Base-by-base conservation (phyloP, 2,888 invertebrate species). In the Calliopum simillimum region DNA sequence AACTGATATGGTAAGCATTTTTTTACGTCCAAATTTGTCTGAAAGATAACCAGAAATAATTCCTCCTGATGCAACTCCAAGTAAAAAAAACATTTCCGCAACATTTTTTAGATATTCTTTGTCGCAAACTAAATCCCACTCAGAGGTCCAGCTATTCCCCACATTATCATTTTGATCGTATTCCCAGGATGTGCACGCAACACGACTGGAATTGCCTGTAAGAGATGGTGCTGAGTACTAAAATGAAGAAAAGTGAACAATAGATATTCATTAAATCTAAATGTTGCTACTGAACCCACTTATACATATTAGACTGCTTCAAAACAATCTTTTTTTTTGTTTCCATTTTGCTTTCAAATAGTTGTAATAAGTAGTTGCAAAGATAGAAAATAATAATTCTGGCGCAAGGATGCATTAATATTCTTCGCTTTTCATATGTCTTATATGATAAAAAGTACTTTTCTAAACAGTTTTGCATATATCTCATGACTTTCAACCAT, bases 1-100 rank as follows among this genome's bases (percentile, higher is more conserved):
- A 74, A 92, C 88, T 79, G 93, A 92, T 58, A 90, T 88, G 88
- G 94, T 91, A 66, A 94, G 86, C 69, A 93, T 91, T 69, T 88
- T 90, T 83, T 94, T 94, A 66, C 95, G 89, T 13, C 95, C 95
- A 79, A 92, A 92, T 90, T 90, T 92, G 85, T 94, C 94, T 5
- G 94, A 93, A 68, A 94, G 88, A 85, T 92, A 91, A 25, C 94
- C 94, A 72, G 93, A 92, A n/a, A 93, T 89, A 16, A 94, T 90
- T 65, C 94, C 94, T 66, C 94, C 94, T 56, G 92, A 87, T 69
- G 93, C 93, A 14, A 94, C 93, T 44, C 94, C 94, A 33, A 91
- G 87, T 73, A 94, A 86, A 84, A 94, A 94, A 83, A 92, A 90
- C 86, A 93, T 93, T 86, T 94, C 94, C 13, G 93, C 91, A 43